Conservation (phyloP, 2,113 vertebrate species). For the Anarrhichthys ocellatus region DNA sequence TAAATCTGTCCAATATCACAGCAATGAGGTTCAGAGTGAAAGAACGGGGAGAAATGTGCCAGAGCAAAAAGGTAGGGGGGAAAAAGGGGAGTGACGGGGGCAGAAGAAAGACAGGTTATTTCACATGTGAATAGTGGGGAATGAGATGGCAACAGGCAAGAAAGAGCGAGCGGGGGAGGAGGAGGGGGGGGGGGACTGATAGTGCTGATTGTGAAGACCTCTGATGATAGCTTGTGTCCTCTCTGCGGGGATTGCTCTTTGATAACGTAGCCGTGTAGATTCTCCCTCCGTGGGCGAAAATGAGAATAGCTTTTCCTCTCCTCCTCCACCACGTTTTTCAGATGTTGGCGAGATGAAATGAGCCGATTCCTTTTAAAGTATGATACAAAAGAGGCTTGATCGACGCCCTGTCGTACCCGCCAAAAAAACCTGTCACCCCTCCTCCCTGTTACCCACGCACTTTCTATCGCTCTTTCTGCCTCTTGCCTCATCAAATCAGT, state of each 20-base stretch:
- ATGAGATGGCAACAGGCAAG: constrained; percentile 26
- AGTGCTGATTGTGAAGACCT: constrained; percentile 50
- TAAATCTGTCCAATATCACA: constrained; percentile 1
- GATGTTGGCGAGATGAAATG: constrained; percentile 41
- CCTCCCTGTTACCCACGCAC: constrained; percentile 13
- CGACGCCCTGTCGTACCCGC: background rate
- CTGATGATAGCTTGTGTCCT: constrained; percentile 49
- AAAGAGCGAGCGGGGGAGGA: background rate
- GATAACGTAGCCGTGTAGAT: constrained; percentile 39
- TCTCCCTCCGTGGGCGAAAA: constrained; percentile 31
- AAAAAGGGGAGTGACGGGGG: background rate
- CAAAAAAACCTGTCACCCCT: background rate
- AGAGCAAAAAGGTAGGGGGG: background rate
- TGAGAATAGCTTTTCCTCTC: constrained; percentile 39
- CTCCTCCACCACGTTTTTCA: constrained; percentile 30
- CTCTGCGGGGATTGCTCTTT: constrained; percentile 50
- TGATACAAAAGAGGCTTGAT: constrained; percentile 38
- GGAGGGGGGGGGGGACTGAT: background rate
- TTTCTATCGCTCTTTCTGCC: constrained; percentile 35
- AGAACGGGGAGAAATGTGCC: background rate
- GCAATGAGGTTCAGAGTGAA: constrained; percentile 18
- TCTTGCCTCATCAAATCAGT: constrained; percentile 62
- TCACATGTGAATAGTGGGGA: constrained; percentile 25
- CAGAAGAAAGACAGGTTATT: constrained; percentile 28
- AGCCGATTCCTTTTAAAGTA: constrained; percentile 35